Percentiles rank a stretch among this genome's conserved stretches.
phyloP scores from a whole-genome alignment of 2,113 vertebrate species.

The Conger conger region DNA sequence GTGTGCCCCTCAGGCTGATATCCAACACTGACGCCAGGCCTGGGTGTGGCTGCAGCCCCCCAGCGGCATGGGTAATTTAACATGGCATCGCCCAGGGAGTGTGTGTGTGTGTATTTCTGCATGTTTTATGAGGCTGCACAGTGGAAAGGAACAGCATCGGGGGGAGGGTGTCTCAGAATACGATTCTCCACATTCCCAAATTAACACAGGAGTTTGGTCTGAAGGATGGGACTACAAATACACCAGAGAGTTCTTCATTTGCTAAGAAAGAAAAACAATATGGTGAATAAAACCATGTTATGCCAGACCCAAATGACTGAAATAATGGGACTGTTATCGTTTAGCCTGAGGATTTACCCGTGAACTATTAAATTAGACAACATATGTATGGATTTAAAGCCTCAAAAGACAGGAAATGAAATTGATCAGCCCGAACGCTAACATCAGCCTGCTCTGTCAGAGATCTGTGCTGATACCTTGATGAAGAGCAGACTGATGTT shows the following conservation, averaged over 20 bases:
- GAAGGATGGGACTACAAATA: not conserved
- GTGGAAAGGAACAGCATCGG: not conserved
- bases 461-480: too few species aligned
- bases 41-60: not conserved
- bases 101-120: too few species aligned
- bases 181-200: not conserved
- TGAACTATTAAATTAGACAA: not conserved
- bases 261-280: not conserved
- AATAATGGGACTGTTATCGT: not conserved
- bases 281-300: not conserved
- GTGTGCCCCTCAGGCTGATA: not conserved
- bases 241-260: not conserved
- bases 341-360: not conserved
- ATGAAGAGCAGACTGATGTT: too few species aligned
- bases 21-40: not conserved
- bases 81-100: too few species aligned
- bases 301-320: not conserved
- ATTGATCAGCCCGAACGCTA: too few species aligned
- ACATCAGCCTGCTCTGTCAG: too few species aligned
- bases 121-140: not conserved
- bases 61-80: not conserved
- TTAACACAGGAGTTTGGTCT: not conserved
- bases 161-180: not conserved
- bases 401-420: too few species aligned
- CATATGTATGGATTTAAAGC: too few species aligned